Evolutionary conservation across 2,113 vertebrate species (phyloP).

Genomic region (Tragulus kanchil): DNA sequence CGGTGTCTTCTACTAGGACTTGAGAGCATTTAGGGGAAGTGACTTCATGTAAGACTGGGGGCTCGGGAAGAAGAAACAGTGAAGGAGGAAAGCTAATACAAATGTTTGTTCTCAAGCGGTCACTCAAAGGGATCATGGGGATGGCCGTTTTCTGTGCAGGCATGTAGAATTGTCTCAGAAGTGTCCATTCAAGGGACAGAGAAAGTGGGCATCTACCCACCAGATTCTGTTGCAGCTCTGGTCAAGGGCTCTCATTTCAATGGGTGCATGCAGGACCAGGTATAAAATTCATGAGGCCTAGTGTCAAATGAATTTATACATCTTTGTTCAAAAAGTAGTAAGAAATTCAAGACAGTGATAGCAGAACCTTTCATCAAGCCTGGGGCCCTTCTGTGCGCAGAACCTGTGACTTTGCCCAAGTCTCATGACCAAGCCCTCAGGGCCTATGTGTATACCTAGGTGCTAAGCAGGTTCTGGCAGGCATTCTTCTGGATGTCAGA

Average conservation of each 20-base stretch:
- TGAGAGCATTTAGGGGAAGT: not conserved
- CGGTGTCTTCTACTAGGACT: not conserved
- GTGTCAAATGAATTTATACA: not conserved
- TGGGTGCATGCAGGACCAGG: not conserved
- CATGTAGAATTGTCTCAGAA: not conserved
- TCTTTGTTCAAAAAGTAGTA: not conserved
- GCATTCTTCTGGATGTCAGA: not conserved
- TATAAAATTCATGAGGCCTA: not conserved
- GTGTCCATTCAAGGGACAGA: not conserved
- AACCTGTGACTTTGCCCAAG: not conserved
- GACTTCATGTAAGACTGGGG: not conserved
- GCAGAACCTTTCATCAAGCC: not conserved
- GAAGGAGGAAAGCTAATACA: not conserved
- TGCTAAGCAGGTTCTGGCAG: not conserved
- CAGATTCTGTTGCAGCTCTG: not conserved
- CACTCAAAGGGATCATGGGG: not conserved
- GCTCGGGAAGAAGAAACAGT: not conserved
- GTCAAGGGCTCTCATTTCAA: not conserved
- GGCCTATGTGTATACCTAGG: not conserved
- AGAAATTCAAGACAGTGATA: not conserved
- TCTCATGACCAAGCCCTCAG: not conserved
- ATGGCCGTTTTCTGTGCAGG: not conserved
- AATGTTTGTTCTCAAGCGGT: not conserved
- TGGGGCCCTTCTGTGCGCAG: not conserved
- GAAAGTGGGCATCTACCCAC: not conserved